Conservation (phyloP, 2,797 vertebrate genomes). For the Ficedula albicollis region DNA sequence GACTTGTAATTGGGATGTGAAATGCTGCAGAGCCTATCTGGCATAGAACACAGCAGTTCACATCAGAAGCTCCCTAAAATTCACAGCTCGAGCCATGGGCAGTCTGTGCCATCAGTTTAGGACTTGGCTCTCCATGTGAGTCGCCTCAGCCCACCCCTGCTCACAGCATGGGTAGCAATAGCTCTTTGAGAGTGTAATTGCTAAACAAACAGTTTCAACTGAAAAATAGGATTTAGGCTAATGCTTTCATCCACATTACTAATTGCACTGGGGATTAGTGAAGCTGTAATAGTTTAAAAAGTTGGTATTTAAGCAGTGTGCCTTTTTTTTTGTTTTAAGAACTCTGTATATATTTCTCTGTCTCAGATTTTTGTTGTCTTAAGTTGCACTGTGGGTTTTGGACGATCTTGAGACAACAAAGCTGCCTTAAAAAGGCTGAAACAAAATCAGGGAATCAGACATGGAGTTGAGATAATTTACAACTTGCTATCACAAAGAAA, state of each 20-base stretch:
- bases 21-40: not conserved
- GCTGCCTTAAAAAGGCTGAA: not conserved
- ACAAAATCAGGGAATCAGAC: not conserved
- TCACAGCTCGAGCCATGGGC: not conserved
- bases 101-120: not conserved
- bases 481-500: not conserved
- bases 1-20: not conserved
- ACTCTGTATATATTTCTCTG: not conserved
- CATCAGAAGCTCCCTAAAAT: not conserved
- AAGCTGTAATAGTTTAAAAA: not conserved
- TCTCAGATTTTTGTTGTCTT: not conserved
- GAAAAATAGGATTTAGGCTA: slow-evolving; percentile 20
- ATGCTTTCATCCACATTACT: not conserved
- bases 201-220: slow-evolving; percentile 10
- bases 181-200: not conserved
- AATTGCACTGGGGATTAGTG: not conserved
- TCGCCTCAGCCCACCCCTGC: not conserved
- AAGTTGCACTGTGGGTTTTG: not conserved
- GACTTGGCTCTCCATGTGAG: not conserved
- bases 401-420: not conserved
- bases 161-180: not conserved
- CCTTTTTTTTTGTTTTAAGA: not conserved
- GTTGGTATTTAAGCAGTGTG: not conserved
- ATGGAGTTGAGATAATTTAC: not conserved
- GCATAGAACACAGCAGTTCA: not conserved